Base-by-base conservation (phyloP, 1,140 invertebrate genomes). In the Ctenoplectra terminalis region DNA sequence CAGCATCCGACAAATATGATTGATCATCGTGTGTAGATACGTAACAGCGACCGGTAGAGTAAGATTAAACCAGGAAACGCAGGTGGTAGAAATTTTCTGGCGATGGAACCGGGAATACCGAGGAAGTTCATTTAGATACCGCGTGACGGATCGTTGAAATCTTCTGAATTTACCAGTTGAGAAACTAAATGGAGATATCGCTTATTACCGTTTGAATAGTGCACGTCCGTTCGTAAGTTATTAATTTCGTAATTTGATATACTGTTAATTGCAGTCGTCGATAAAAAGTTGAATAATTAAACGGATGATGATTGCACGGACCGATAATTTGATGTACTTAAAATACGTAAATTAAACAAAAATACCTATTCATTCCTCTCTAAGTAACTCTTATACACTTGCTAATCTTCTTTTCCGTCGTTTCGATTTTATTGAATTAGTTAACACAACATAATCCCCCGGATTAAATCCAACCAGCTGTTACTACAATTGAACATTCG, bases 141-240 rank as follows among this genome's bases (percentile, higher is more conserved):
- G 64, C 64, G 64, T 66, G 64, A 66, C 66, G 66, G 29, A 46
- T 48, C 58, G 58, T 63, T 63, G 72, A 63, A 74, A 48, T 74
- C 72, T 74, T 74, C 72, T n/a, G 56, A 70, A 50, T 34, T 70
- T 50, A 48, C n/a, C 43, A 13, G 60, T n/a, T n/a, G n/a, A n/a
- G n/a, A n/a, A n/a, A n/a, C n/a, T n/a, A n/a, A n/a, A n/a, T n/a
- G n/a, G n/a, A n/a, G n/a, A n/a, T n/a, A n/a, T 26, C 17, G 40
- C 9, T 40, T 40, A 40, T 40, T 40, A 40, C 40, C 40, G 40
- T 40, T 40, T 4, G 4, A 9, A 40, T 5, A 40, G 4, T 17
- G 46, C 15, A 17, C 2, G 0, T 13, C 15, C 2, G 2, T 48
- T 15, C 15, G 15, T 48, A 17, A 13, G 15, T 48, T 15, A 48